Percentiles rank a stretch among this genome's conserved stretches.
Evolutionary conservation across 2,113 vertebrate species (phyloP).

Genomic region (Macheiramphus alcinus): DNA sequence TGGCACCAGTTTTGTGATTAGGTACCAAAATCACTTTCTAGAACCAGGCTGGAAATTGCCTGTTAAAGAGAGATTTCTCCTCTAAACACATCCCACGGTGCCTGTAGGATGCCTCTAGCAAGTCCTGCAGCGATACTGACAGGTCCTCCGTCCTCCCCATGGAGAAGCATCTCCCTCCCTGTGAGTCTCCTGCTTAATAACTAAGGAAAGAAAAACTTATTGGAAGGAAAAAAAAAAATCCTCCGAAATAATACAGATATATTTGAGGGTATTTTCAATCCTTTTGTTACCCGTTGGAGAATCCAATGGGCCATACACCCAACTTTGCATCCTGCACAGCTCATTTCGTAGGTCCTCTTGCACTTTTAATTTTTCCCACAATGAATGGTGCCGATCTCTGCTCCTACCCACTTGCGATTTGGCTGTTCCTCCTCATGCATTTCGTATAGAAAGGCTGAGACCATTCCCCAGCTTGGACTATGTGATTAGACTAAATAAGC

Average conservation of each 20-base stretch:
- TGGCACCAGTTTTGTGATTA: neutral
- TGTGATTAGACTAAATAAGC: neutral
- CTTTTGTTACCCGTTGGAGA: neutral
- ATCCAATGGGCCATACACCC: neutral
- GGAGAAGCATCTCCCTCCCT: neutral
- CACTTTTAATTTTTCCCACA: neutral
- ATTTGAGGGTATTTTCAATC: neutral
- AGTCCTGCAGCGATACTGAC: neutral
- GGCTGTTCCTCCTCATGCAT: neutral
- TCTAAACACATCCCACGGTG: neutral
- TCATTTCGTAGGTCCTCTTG: neutral
- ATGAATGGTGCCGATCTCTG: neutral
- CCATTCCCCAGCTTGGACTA: neutral
- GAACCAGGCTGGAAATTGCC: neutral
- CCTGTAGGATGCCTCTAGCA: neutral
- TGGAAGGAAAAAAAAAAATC: too few relatives aligned
- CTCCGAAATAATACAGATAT: fast-evolving
- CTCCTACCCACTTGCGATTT: neutral
- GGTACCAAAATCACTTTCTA: neutral
- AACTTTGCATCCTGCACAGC: neutral
- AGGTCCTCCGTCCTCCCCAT: neutral
- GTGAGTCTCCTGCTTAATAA: neutral
- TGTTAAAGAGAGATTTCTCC: neutral
- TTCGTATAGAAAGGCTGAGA: neutral
- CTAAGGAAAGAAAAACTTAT: neutral